Conservation (phyloP, 1,140 invertebrate genomes). For the Thaumetopoea pityocampa region DNA sequence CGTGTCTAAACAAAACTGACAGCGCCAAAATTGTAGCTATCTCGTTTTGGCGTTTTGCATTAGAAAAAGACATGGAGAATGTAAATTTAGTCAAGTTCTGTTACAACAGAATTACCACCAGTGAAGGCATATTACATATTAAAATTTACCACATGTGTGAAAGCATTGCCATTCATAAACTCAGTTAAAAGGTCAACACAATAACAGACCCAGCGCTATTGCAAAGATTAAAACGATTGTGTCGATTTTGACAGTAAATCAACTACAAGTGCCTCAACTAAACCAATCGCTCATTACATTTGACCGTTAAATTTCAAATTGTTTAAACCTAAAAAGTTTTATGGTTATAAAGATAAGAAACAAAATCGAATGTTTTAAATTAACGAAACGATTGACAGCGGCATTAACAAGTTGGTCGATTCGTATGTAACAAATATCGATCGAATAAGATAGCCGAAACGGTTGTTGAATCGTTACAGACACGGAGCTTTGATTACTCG, state of each 20-base stretch:
- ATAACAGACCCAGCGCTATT: slow-evolving; percentile 48
- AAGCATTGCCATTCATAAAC: slow-evolving; percentile 25
- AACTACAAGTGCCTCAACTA: slow-evolving; percentile 39
- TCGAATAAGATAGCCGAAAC: slow-evolving; percentile 61
- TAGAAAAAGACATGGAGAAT: too few species aligned
- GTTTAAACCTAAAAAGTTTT: neutral
- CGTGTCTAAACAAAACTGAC: too few species aligned
- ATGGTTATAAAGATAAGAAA: slow-evolving; percentile 6
- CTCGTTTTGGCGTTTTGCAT: too few species aligned
- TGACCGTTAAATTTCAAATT: neutral
- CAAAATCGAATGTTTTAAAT: slow-evolving; percentile 6
- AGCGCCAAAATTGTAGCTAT: too few species aligned
- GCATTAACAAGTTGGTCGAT: slow-evolving; percentile 29
- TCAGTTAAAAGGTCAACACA: slow-evolving; percentile 39
- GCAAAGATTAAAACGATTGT: slow-evolving; percentile 57
- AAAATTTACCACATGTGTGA: slow-evolving; percentile 32
- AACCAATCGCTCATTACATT: neutral
- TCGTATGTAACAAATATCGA: slow-evolving; percentile 67
- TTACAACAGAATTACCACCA: too few species aligned
- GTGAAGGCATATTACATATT: slow-evolving; percentile 11
- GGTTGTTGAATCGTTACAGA: slow-evolving; percentile 68
- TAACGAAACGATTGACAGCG: slow-evolving; percentile 8
- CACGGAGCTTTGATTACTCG: slow-evolving; percentile 68
- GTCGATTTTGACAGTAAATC: slow-evolving; percentile 65
- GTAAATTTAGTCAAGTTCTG: too few species aligned